These are phyloP conservation scores for Lepidonotus clava DNA, from an alignment of 2,888 invertebrate genomes.

Conservation along the genomic window DNA sequence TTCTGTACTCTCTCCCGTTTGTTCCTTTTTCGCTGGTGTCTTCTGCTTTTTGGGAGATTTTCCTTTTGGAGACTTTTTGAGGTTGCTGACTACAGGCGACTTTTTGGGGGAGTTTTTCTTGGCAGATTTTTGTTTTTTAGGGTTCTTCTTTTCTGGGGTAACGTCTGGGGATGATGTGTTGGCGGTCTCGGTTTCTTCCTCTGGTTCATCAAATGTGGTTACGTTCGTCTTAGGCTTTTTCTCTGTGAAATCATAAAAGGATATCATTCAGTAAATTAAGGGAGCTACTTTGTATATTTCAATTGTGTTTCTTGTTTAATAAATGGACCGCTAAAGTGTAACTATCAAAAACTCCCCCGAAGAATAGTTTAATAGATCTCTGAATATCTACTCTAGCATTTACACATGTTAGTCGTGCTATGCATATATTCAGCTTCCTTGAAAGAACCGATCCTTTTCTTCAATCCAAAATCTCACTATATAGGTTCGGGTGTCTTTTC, in stretches of 20 bases:
- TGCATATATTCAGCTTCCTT: too few species aligned
- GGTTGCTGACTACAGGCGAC: background rate
- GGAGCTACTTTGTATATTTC: background rate
- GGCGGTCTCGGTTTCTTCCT: background rate
- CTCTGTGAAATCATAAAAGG: background rate
- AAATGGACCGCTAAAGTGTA: background rate
- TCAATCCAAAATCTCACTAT: too few species aligned
- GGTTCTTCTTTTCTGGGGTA: background rate
- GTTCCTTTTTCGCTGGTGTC: too few species aligned
- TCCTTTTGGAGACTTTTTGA: background rate
- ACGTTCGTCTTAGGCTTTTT: background rate
- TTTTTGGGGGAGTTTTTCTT: background rate
- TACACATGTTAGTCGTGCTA: too few species aligned
- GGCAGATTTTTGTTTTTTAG: background rate
- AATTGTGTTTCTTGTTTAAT: background rate
- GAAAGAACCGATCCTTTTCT: too few species aligned
- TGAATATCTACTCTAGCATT: too few species aligned
- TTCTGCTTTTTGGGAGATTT: background rate
- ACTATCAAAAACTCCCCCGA: background rate
- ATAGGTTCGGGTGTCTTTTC: too few species aligned
- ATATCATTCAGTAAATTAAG: background rate
- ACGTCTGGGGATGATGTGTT: background rate
- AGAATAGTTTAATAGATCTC: background rate
- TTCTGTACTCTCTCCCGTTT: too few species aligned
- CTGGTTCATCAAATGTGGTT: background rate